A percentile compares a stretch with the other conserved stretches of the same genome.
Evolutionary conservation across 1,140 invertebrate species (phyloP).

Genomic region (Pseudomyrmex sp.): DNA sequence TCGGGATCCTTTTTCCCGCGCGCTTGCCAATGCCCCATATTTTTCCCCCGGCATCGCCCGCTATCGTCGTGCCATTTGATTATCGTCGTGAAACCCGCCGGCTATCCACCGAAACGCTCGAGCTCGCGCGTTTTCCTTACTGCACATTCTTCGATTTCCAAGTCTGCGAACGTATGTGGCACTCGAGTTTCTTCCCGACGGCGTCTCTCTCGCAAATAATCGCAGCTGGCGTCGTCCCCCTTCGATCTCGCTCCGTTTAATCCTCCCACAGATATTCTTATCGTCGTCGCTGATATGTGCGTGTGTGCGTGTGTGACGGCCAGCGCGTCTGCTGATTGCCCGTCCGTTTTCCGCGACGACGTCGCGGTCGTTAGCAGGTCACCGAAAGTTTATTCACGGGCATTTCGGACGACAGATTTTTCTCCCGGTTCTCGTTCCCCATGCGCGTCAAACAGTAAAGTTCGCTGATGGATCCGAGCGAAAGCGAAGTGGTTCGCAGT

Average conservation of each 20-base stretch:
- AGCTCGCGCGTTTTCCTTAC: conserved; percentile 20
- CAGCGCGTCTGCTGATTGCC: conserved; percentile 19
- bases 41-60: conserved; percentile 5
- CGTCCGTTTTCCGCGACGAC: conserved; percentile 3
- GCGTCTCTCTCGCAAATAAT: conserved; percentile 54
- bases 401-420: conserved; percentile 23
- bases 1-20: conserved; percentile 25
- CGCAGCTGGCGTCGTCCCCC: conserved; percentile 45
- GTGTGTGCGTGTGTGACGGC: too few relatives aligned
- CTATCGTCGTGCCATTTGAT: conserved; percentile 48
- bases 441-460: conserved; percentile 42
- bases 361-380: conserved; percentile 57
- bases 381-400: conserved; percentile 50
- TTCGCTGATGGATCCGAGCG: conserved; percentile 1
- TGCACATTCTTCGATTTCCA: background rate
- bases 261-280: conserved; percentile 20
- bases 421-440: conserved; percentile 3
- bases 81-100: conserved; percentile 55
- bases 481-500: conserved; percentile 33
- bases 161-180: conserved; percentile 27
- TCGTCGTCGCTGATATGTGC: background rate
- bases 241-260: conserved; percentile 38
- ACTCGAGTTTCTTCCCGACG: conserved; percentile 22
- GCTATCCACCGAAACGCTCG: conserved; percentile 51
- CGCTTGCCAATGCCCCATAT: conserved; percentile 44